phyloP scores from a whole-genome alignment of 2,888 invertebrate genomes.

The Metopia argyrocephala region DNA sequence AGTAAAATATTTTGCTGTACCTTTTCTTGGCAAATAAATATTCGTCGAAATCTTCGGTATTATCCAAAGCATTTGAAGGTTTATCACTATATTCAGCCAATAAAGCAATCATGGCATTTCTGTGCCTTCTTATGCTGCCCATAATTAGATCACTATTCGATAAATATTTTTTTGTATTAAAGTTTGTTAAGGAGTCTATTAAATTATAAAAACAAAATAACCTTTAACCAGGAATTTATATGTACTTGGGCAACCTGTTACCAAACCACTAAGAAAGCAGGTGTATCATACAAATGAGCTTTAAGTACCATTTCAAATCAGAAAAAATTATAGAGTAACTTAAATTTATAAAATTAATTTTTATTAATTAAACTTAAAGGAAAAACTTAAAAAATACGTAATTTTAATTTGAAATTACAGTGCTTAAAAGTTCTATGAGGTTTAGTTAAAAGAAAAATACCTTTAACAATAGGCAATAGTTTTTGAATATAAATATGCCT shows the following conservation, averaged over 20 bases:
- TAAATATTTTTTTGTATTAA: too few relatives aligned
- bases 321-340: slow-evolving; percentile 2
- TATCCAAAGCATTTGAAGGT: slow-evolving; percentile 76
- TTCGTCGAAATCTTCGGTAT: slow-evolving; percentile 77
- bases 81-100: slow-evolving; percentile 84
- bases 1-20: slow-evolving; percentile 61
- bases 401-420: slow-evolving; percentile 6
- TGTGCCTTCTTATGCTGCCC: slow-evolving; percentile 83
- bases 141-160: slow-evolving; percentile 82
- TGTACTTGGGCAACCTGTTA: slow-evolving; percentile 31
- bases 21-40: slow-evolving; percentile 72
- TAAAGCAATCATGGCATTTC: slow-evolving; percentile 84
- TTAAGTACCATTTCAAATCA: background rate
- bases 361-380: slow-evolving; percentile 16
- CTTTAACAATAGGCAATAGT: background rate
- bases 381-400: background rate
- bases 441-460: background rate
- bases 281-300: background rate
- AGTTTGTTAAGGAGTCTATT: too few relatives aligned
- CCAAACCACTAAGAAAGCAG: slow-evolving; percentile 23
- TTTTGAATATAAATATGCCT: background rate
- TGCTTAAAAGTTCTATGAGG: slow-evolving; percentile 1
- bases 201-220: background rate
- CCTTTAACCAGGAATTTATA: slow-evolving; percentile 19
- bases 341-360: background rate